Conservation (phyloP, 2,888 invertebrate genomes). For the Geotrupes spiniger region DNA sequence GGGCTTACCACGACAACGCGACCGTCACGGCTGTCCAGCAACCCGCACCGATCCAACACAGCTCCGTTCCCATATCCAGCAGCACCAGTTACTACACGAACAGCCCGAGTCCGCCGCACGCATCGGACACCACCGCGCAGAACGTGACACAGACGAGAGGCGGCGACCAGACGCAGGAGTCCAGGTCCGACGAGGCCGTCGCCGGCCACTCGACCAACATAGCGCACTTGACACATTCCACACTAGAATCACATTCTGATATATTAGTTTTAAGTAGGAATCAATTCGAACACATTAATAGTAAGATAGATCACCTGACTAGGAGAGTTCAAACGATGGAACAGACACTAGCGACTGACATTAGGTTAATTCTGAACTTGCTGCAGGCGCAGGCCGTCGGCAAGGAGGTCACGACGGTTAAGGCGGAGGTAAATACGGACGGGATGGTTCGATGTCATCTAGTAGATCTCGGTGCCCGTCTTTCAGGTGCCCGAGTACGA, state of each 20-base stretch:
- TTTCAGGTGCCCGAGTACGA: constrained; percentile 47
- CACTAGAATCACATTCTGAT: constrained; percentile 43
- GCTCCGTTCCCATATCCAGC: constrained; percentile 45
- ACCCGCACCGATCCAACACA: constrained; percentile 27
- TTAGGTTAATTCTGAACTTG: constrained; percentile 63
- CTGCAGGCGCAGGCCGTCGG: constrained; percentile 34
- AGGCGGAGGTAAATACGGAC: constrained; percentile 18
- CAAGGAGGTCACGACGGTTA: constrained; percentile 19
- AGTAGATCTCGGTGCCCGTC: not conserved
- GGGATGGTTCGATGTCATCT: not conserved
- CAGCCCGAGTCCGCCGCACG: constrained; percentile 60
- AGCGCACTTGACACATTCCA: constrained; percentile 42
- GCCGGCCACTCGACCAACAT: constrained; percentile 25
- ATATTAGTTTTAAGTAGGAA: constrained; percentile 45
- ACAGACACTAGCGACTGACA: constrained; percentile 69
- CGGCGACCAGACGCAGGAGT: not conserved
- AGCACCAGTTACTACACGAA: constrained; percentile 61
- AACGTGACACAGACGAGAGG: not conserved
- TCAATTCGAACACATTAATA: constrained; percentile 57
- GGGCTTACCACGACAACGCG: constrained; percentile 58
- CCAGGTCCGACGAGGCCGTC: constrained; percentile 47
- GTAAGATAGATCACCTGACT: constrained; percentile 67
- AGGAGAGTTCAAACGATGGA: constrained; percentile 70
- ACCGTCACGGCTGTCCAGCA: constrained; percentile 34
- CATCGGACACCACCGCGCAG: constrained; percentile 1